Evolutionary conservation across 2,113 vertebrate species (phyloP).

Genomic region (Pristiophorus japonicus): DNA sequence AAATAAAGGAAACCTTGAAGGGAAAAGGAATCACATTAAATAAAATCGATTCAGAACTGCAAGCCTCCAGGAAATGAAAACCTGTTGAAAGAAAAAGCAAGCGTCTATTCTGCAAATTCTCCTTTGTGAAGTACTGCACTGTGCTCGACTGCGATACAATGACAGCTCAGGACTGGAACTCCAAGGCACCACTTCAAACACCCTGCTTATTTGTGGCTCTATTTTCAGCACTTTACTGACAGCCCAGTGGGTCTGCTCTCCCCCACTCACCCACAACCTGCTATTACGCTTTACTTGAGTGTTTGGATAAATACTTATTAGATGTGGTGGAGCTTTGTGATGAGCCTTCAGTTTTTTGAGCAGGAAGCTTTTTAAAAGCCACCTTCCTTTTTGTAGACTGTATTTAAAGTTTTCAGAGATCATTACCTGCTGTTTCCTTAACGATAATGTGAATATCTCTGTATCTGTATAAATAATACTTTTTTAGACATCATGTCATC

Average conservation of each 20-base stretch:
- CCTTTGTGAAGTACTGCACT: background rate
- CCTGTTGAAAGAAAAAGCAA: background rate
- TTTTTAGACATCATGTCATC: background rate
- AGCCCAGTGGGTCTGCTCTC: constrained; percentile 19
- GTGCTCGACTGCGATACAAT: background rate
- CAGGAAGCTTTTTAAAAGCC: background rate
- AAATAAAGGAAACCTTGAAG: background rate
- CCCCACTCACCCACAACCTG: constrained; percentile 10
- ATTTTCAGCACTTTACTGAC: constrained; percentile 10
- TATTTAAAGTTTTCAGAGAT: constrained; percentile 29
- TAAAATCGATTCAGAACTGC: constrained; percentile 16
- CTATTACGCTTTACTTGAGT: constrained; percentile 26
- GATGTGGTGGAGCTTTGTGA: constrained; percentile 1
- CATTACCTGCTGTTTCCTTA: constrained; percentile 27
- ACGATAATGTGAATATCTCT: constrained; percentile 7
- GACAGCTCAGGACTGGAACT: constrained; percentile 14
- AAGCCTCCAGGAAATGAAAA: constrained; percentile 20
- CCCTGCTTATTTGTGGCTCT: constrained; percentile 4
- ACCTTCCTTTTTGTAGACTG: constrained; percentile 16
- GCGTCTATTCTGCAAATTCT: background rate
- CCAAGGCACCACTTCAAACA: background rate
- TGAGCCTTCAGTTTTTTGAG: constrained; percentile 16
- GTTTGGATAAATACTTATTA: constrained; percentile 35
- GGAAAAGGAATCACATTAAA: constrained; percentile 10
- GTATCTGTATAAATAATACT: constrained; percentile 24